Conservation (phyloP, 1,140 invertebrate genomes). For the Anastatus disparis region DNA sequence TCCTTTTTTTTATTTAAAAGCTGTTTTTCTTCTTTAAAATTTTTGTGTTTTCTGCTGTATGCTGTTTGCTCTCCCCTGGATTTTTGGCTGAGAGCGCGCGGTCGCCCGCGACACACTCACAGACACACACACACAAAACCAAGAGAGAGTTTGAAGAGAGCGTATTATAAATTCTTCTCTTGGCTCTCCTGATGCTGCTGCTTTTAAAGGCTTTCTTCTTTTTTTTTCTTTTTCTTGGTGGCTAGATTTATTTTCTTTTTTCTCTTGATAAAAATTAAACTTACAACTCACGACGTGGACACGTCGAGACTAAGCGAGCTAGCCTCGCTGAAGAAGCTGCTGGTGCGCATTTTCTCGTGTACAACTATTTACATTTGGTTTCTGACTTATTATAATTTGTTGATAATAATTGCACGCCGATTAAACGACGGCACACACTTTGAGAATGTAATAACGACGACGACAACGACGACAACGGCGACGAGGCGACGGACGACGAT, state of each 20-base stretch:
- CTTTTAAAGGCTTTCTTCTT: too few relatives aligned
- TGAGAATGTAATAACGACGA: conserved; percentile 15
- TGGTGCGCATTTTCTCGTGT: conserved; percentile 19
- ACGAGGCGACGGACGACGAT: conserved; percentile 28
- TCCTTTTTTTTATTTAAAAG: too few relatives aligned
- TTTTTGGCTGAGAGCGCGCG: not conserved
- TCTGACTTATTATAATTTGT: too few relatives aligned
- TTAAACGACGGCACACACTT: conserved; percentile 13
- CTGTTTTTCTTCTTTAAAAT: too few relatives aligned
- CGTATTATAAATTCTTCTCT: too few relatives aligned
- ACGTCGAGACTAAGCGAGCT: conserved; percentile 10
- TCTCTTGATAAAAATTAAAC: too few relatives aligned
- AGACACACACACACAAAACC: too few relatives aligned
- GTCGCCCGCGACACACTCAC: not conserved
- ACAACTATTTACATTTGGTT: too few relatives aligned
- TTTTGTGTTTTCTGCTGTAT: not conserved
- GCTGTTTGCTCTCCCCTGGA: conserved; percentile 6
- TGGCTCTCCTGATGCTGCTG: too few relatives aligned
- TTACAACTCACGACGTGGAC: conserved; percentile 31
- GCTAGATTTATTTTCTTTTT: too few relatives aligned
- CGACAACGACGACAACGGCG: conserved; percentile 28
- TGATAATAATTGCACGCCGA: too few relatives aligned
- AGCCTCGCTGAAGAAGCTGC: not conserved
- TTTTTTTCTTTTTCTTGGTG: too few relatives aligned
- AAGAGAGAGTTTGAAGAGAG: not conserved